phyloP scores from a whole-genome alignment of 30 jellyfish, hydroid and myxozoan genomes.

The Pelagia noctiluca region DNA sequence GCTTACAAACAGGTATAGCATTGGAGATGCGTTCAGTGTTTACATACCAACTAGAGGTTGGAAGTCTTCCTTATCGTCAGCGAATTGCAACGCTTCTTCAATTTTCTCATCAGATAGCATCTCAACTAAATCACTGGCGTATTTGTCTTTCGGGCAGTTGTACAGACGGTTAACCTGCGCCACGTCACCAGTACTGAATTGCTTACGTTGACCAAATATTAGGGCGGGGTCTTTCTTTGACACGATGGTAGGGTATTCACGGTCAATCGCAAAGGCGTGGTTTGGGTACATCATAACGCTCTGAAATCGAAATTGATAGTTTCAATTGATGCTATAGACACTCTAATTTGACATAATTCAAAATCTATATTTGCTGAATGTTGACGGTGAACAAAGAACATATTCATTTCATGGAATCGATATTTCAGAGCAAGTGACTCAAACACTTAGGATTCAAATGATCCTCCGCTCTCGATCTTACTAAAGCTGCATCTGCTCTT shows the following conservation, averaged over 20 bases:
- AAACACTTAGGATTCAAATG: too few relatives aligned
- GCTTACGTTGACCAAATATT: constrained; percentile 85
- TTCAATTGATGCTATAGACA: too few relatives aligned
- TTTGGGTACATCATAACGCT: constrained; percentile 96
- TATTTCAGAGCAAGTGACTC: too few relatives aligned
- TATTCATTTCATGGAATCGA: too few relatives aligned
- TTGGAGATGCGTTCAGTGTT: not conserved
- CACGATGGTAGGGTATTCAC: constrained; percentile 74
- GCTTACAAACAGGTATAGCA: not conserved
- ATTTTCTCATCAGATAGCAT: constrained; percentile 53
- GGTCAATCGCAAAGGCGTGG: constrained; percentile 88
- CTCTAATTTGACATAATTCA: too few relatives aligned
- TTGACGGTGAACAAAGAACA: too few relatives aligned
- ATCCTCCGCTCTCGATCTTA: too few relatives aligned
- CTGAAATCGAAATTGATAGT: too few relatives aligned
- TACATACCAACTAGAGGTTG: not conserved
- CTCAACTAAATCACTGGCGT: constrained; percentile 16
- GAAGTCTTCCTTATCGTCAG: not conserved
- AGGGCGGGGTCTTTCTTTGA: constrained; percentile 73
- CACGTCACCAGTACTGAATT: constrained; percentile 77
- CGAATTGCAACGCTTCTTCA: constrained; percentile 41
- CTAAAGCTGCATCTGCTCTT: too few relatives aligned
- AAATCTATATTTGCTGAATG: too few relatives aligned
- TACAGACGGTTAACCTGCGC: constrained; percentile 73
- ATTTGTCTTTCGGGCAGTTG: constrained; percentile 49